Percentiles rank a stretch among this genome's conserved stretches.
Conservation (phyloP, 2,888 invertebrate genomes). For the Lagria hirta region DNA sequence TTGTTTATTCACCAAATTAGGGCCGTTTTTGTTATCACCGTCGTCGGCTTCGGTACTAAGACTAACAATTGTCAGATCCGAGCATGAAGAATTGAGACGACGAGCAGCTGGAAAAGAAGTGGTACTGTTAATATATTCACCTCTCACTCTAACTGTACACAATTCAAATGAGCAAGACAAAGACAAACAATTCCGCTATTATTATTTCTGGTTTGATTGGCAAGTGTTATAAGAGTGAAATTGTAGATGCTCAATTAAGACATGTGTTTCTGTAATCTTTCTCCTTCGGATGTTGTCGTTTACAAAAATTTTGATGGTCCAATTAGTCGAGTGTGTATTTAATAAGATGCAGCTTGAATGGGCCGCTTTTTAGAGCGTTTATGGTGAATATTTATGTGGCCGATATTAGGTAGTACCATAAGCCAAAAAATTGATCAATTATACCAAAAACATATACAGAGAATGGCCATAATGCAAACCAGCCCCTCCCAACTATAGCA, state of each 20-base stretch:
- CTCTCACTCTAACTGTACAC: constrained; percentile 22
- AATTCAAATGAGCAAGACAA: constrained; percentile 23
- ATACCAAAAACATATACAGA: too few relatives aligned
- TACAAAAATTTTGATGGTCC: constrained; percentile 23
- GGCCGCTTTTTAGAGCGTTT: constrained; percentile 21
- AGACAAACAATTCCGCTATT: constrained; percentile 9
- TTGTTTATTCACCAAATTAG: constrained; percentile 79
- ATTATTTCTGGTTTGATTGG: constrained; percentile 45
- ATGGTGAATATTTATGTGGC: constrained; percentile 19
- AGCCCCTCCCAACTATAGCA: too few relatives aligned
- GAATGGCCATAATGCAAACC: too few relatives aligned
- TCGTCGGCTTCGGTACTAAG: constrained; percentile 54
- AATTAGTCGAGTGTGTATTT: constrained; percentile 17
- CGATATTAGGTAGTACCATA: too few relatives aligned
- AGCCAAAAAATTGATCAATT: too few relatives aligned
- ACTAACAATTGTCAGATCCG: constrained; percentile 56
- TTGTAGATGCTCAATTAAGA: constrained; percentile 21
- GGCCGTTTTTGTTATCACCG: constrained; percentile 53
- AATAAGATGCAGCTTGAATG: constrained; percentile 10
- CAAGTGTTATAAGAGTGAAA: constrained; percentile 46
- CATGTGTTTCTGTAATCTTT: constrained; percentile 19
- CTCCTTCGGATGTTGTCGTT: too few relatives aligned
- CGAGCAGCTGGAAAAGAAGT: constrained; percentile 45
- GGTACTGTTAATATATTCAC: constrained; percentile 21
- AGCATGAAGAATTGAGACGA: constrained; percentile 53